Evolutionary conservation across 2,888 invertebrate species (phyloP).

Genomic region (Aricia artaxerxes): DNA sequence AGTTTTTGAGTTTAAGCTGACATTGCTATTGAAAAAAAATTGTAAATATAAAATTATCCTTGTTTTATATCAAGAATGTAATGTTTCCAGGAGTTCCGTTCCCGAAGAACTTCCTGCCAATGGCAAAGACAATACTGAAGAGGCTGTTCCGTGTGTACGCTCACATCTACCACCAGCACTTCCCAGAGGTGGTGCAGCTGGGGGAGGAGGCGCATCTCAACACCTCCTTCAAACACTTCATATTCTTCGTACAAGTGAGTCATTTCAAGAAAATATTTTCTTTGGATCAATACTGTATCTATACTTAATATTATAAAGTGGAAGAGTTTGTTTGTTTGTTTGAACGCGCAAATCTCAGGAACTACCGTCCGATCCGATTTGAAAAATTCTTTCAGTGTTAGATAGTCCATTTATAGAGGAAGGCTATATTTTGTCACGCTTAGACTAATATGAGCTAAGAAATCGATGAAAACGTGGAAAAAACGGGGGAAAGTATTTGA

Average conservation of each 20-base stretch:
- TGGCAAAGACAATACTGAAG: conserved; percentile 99
- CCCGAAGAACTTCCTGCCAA: conserved; percentile 97
- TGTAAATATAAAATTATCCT: background rate
- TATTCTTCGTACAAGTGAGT: conserved; percentile 95
- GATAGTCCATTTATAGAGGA: too few relatives aligned
- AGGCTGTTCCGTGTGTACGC: conserved; percentile 99
- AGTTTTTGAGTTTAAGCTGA: too few relatives aligned
- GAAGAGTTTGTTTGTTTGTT: too few relatives aligned
- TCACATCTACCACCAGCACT: conserved; percentile 99
- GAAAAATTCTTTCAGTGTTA: too few relatives aligned
- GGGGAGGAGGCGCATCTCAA: conserved; percentile 99
- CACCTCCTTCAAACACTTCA: conserved; percentile 99
- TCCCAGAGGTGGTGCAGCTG: conserved; percentile 97
- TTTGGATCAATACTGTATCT: background rate
- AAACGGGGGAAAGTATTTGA: too few relatives aligned
- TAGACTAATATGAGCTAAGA: too few relatives aligned
- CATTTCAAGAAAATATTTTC: background rate
- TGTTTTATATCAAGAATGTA: conserved; percentile 11
- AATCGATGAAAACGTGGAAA: too few relatives aligned
- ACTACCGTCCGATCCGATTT: too few relatives aligned
- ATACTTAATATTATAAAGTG: too few relatives aligned
- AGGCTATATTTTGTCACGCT: too few relatives aligned
- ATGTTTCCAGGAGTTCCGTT: conserved; percentile 91
- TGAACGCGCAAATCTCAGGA: too few relatives aligned
- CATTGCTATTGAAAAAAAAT: too few relatives aligned